Evolutionary conservation across 2,888 invertebrate genomes (phyloP).

Genomic region (Troides helena): DNA sequence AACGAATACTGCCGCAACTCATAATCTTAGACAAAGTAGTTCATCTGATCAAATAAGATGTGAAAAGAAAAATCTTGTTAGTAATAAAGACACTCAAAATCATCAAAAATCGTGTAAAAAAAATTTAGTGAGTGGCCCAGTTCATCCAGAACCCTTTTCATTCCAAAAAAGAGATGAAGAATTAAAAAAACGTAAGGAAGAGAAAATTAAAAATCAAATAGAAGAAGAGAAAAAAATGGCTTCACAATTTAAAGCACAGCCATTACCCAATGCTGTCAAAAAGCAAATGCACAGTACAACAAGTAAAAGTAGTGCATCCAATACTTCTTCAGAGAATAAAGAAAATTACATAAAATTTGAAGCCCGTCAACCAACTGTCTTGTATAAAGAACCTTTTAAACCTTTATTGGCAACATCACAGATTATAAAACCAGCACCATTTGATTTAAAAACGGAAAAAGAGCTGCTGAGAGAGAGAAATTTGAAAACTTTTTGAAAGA

Average conservation of each 20-base stretch:
- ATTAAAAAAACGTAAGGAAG: conserved; percentile 78
- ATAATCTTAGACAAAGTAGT: conserved; percentile 60
- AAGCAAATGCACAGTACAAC: conserved; percentile 60
- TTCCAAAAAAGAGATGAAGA: conserved; percentile 84
- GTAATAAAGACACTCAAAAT: conserved; percentile 17
- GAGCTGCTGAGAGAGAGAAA: conserved; percentile 81
- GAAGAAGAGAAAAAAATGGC: conserved; percentile 81
- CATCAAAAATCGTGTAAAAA: conserved; percentile 28
- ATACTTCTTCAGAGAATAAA: conserved; percentile 67
- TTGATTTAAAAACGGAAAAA: conserved; percentile 82
- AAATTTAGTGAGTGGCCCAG: conserved; percentile 49
- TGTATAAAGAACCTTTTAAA: conserved; percentile 83
- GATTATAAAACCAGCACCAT: conserved; percentile 68
- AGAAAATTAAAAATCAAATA: conserved; percentile 79
- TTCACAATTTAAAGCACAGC: conserved; percentile 85
- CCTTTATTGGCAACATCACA: conserved; percentile 76
- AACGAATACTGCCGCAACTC: conserved; percentile 55
- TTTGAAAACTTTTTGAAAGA: conserved; percentile 80
- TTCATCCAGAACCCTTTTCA: conserved; percentile 81
- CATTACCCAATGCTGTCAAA: conserved; percentile 78
- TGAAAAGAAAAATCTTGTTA: conserved; percentile 34
- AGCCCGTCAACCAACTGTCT: conserved; percentile 81
- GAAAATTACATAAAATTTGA: conserved; percentile 78
- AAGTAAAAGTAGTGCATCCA: conserved; percentile 50
- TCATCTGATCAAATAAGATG: conserved; percentile 45